These are phyloP conservation scores for Orthosia gracilis DNA, from an alignment of 2,888 invertebrate genomes.

Conservation along the genomic window DNA sequence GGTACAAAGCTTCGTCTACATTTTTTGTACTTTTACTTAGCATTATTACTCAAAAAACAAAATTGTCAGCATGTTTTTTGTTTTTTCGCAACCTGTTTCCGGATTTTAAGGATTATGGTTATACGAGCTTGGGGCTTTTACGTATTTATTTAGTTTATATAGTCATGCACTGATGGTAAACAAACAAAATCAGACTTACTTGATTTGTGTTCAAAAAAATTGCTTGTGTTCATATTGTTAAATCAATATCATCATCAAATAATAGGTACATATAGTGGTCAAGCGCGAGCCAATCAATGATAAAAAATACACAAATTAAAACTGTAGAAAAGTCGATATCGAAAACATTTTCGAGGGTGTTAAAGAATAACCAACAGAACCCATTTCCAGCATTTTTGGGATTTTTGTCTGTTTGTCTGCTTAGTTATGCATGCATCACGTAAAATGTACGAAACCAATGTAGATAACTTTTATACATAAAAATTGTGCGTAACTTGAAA, in stretches of 20 bases:
- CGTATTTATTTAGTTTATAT: conserved; percentile 45
- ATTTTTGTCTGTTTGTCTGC: too few relatives aligned
- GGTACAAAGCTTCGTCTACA: conserved; percentile 70
- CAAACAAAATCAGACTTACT: conserved; percentile 10
- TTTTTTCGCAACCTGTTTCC: conserved; percentile 46
- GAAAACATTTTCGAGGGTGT: too few relatives aligned
- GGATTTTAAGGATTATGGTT: conserved; percentile 62
- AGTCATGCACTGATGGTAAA: conserved; percentile 27
- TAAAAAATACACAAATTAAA: too few relatives aligned
- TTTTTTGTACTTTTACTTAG: conserved; percentile 73
- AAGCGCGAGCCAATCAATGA: too few relatives aligned
- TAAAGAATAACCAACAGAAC: too few relatives aligned
- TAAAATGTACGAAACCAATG: too few relatives aligned
- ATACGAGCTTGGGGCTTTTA: conserved; percentile 41
- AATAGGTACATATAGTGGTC: too few relatives aligned
- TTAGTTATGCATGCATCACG: too few relatives aligned
- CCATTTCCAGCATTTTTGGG: too few relatives aligned
- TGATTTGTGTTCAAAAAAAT: conserved; percentile 13
- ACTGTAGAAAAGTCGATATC: too few relatives aligned
- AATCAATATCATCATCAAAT: neutral
- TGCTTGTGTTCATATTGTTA: neutral
- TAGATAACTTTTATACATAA: too few relatives aligned
- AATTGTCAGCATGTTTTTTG: conserved; percentile 68
- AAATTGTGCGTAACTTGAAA: too few relatives aligned
- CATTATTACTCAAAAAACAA: conserved; percentile 73